These are phyloP conservation scores for Hyaena hyaena DNA, from an alignment of 2,113 vertebrate species.

Conservation along the genomic window DNA sequence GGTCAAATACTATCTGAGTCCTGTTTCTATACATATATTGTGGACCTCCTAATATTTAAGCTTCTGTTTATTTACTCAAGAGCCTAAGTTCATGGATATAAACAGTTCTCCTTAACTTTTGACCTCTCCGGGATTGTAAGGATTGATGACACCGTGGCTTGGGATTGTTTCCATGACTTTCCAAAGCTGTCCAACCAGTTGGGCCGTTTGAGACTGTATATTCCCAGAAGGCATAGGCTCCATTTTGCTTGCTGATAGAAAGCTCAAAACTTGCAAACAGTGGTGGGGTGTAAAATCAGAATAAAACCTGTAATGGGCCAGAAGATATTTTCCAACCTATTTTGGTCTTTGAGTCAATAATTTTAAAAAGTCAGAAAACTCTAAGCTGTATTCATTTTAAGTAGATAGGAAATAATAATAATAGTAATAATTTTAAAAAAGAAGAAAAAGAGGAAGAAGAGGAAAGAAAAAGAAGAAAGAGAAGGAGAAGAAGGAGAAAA, in stretches of 20 bases:
- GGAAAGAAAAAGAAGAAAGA: no score
- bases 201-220: not conserved
- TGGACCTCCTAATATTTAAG: not conserved
- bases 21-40: not conserved
- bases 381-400: not conserved
- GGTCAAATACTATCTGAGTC: not conserved
- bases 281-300: not conserved
- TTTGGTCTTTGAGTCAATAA: constrained; percentile 21
- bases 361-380: not conserved
- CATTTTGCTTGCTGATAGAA: not conserved
- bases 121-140: not conserved
- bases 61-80: not conserved
- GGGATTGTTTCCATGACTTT: not conserved
- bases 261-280: not conserved
- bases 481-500: no score
- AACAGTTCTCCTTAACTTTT: constrained; percentile 22
- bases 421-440: not conserved
- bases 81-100: not conserved
- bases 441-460: no score
- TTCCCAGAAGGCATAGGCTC: not conserved
- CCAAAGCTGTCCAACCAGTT: not conserved
- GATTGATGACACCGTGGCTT: not conserved
- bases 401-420: not conserved
- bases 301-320: not conserved
- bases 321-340: not conserved